Evolutionary conservation across 1,140 invertebrate species (phyloP), one percentile per base, ranked within the genome.

Genomic region (Caenorhabditis elegans): DNA sequence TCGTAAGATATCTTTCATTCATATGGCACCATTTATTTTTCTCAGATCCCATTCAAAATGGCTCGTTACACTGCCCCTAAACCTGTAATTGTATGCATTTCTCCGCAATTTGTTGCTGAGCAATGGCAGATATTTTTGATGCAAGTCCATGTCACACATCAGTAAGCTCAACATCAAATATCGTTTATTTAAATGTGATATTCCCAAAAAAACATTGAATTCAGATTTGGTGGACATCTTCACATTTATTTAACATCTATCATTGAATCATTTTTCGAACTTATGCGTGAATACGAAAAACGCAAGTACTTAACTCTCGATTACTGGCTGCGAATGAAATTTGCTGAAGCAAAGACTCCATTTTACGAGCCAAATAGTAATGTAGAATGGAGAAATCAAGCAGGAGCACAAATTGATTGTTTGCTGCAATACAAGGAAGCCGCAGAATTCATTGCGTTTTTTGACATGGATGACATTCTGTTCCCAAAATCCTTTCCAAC

Each of bases 31-130:
- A n/a, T n/a, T n/a, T n/a, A n/a, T n/a, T n/a, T n/a, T n/a, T n/a
- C n/a, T 13, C 36, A 76, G 70, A 49, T 76, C 1, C 75, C 75
- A 10, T 76, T 78, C 76, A 53, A 51, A 78, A 39, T 36, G 5
- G 76, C 48, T 17, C 28, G 26, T 11, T 78, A 78, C n/a, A 6
- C 26, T 5, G 11, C 46, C 4, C 46, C 46, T 11, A 78, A 53
- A 36, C 60, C 60, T 10, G 60, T 70, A 0, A 39, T 70, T 4
- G 19, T 70, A n/a, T 70, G 60, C 17, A 70, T 70, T 39, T 70
- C 60, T 1, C 60, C 60, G 4, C 34, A 39, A 39, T 39, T 70
- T 19, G 15, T 70, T 11, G 60, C 60, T 4, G 60, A 70, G 26
- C 60, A 70, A 39, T 70, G 60, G 60, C 60, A 70, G 17, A 5